Percentiles rank a stretch among this genome's conserved stretches.
Conservation (phyloP, 2,888 invertebrate species). For the Elmis aenea region DNA sequence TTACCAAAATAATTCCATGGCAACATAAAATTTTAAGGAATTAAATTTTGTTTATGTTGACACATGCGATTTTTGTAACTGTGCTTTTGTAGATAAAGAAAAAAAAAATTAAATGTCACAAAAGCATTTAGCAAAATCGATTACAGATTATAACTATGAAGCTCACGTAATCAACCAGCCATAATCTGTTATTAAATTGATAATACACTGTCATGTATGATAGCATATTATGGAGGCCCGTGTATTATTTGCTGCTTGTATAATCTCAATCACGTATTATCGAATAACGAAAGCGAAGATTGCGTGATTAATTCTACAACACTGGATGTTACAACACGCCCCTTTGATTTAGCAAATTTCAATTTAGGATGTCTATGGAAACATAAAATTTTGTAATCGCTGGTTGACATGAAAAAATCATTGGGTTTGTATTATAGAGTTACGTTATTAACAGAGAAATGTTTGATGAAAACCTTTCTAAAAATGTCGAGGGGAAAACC, state of each 20-base stretch:
- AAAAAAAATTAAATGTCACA: no score
- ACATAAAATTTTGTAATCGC: no score
- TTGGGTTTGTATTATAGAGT: no score
- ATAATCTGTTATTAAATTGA: constrained; percentile 18
- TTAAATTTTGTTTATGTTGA: no score
- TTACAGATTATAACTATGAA: constrained; percentile 16
- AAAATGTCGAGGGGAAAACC: no score
- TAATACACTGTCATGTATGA: constrained; percentile 17
- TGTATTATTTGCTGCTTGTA: constrained; percentile 16
- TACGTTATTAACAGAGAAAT: no score
- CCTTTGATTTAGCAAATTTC: constrained; percentile 4
- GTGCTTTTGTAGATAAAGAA: neutral
- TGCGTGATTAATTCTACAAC: constrained; percentile 12
- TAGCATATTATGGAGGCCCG: constrained; percentile 15
- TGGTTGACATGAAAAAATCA: no score
- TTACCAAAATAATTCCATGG: no score
- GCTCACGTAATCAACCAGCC: constrained; percentile 15
- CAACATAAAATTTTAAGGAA: no score
- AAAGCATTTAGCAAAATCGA: constrained; percentile 8
- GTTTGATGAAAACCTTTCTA: no score
- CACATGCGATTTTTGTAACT: neutral
- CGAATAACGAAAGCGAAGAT: constrained; percentile 12
- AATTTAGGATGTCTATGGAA: constrained; percentile 3
- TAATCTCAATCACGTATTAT: constrained; percentile 17
- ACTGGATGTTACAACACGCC: no score